phyloP scores from a whole-genome alignment of 2,888 invertebrate genomes.

The Pseudococcus viburni region DNA sequence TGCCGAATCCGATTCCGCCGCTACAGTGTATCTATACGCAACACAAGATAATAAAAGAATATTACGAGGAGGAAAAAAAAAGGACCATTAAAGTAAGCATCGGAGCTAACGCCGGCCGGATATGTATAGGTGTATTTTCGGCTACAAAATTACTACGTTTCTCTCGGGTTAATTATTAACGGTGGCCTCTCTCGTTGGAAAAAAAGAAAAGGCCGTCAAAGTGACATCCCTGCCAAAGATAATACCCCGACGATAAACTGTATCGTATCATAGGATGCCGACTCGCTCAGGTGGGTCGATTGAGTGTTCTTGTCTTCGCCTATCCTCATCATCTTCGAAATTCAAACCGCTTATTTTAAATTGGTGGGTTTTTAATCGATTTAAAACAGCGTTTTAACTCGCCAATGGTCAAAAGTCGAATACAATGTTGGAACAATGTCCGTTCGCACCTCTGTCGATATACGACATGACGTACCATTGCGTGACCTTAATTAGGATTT shows the following conservation, averaged over 20 bases:
- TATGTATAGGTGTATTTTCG: conserved; percentile 14
- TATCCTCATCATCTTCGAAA: neutral
- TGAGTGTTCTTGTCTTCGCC: conserved; percentile 34
- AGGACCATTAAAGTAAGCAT: neutral
- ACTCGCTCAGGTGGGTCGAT: conserved; percentile 58
- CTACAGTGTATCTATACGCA: conserved; percentile 68
- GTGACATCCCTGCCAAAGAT: neutral
- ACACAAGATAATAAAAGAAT: conserved; percentile 5
- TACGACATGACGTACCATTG: neutral
- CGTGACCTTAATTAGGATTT: conserved; percentile 37
- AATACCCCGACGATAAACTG: neutral
- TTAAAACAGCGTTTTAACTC: too few relatives aligned
- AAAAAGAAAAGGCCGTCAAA: neutral
- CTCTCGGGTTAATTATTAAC: conserved; percentile 4
- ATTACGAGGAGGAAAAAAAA: neutral
- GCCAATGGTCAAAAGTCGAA: neutral
- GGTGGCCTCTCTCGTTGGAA: conserved; percentile 30
- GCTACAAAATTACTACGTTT: conserved; percentile 13
- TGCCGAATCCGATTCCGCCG: conserved; percentile 79
- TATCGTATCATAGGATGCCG: conserved; percentile 19
- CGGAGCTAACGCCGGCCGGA: neutral
- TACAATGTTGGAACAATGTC: neutral
- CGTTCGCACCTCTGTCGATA: neutral
- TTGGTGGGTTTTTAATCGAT: too few relatives aligned
- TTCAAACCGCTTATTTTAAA: neutral